Base-by-base conservation (phyloP, 1,140 invertebrate genomes). In the Pseudomyrmex dendroicus region DNA sequence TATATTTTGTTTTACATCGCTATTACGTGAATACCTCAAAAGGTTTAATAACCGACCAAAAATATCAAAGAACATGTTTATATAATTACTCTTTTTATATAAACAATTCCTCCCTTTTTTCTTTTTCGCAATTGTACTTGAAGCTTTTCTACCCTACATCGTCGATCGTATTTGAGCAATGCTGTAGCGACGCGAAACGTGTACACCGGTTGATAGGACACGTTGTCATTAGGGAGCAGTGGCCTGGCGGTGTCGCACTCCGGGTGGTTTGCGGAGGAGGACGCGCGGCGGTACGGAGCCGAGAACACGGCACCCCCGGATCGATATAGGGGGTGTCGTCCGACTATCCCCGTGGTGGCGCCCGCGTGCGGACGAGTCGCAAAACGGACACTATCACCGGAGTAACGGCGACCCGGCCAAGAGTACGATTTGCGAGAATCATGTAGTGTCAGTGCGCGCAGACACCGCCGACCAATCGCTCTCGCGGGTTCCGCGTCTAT, bases 291-390 rank as follows among this genome's bases (percentile, higher is more conserved):
- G 56, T 17, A 35, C 35, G 50, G 63, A 67, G 64, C 46, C 46
- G 56, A 72, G 64, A 50, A 56, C 56, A 78, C 54, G 63, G 64
- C 68, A 61, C 78, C 52, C 56, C 54, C 70, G 86, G 92, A 93
- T 93, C 92, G 92, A 93, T 93, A 93, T 92, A 90, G 91, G 90
- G 92, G 92, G 91, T 93, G 91, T 93, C 92, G 92, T 92, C 91
- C 90, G 90, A 86, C 50, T 89, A 87, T 89, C 88, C 88, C 5
- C 85, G 82, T 86, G 85, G 84, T 89, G 78, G 87, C 89, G 89
- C 92, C 92, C 91, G 91, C 91, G 86, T 50, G 90, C 88, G 91
- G 85, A 72, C 56, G 70, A 88, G 84, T 70, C 86, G 82, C 82
- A 82, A 90, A 84, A 73, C 83, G 77, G 73, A 35, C 82, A 86